These are phyloP conservation scores for Mormyrops boulengeri DNA, from an alignment of 2,797 vertebrate species.

Conservation along the genomic window DNA sequence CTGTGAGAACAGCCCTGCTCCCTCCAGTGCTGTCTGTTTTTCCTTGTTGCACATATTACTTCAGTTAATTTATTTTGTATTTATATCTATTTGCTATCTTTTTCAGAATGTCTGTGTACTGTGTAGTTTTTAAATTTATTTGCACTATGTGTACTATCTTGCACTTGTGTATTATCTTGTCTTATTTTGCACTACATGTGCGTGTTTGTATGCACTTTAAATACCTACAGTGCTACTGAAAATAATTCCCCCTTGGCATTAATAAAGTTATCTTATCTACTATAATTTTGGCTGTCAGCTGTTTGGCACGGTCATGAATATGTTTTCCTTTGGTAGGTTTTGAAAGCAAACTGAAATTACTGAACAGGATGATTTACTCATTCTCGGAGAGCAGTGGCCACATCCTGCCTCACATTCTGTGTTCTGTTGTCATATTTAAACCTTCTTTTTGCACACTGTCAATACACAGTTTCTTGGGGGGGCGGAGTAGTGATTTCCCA, in stretches of 20 bases:
- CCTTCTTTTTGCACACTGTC: constrained; percentile 22
- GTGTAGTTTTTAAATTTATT: neutral
- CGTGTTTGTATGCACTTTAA: neutral
- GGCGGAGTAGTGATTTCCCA: constrained; percentile 27
- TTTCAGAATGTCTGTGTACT: neutral
- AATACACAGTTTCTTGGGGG: neutral
- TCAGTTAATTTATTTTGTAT: neutral
- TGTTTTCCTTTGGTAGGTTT: too few species aligned
- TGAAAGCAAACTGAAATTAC: constrained; percentile 6
- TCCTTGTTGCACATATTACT: neutral
- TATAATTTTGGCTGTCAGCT: neutral
- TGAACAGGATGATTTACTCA: neutral
- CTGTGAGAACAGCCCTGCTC: neutral
- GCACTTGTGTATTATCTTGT: neutral
- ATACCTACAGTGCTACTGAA: neutral
- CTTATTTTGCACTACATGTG: neutral
- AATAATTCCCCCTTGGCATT: neutral
- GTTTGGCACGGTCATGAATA: neutral
- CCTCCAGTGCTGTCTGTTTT: neutral
- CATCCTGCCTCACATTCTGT: constrained; percentile 37
- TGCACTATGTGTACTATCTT: neutral
- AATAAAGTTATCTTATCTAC: neutral
- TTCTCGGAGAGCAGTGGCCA: constrained; percentile 23
- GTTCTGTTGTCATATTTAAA: constrained; percentile 26
- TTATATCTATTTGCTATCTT: neutral